These are phyloP conservation scores for Channa maculata DNA, from an alignment of 2,113 vertebrate genomes.

Conservation along the genomic window DNA sequence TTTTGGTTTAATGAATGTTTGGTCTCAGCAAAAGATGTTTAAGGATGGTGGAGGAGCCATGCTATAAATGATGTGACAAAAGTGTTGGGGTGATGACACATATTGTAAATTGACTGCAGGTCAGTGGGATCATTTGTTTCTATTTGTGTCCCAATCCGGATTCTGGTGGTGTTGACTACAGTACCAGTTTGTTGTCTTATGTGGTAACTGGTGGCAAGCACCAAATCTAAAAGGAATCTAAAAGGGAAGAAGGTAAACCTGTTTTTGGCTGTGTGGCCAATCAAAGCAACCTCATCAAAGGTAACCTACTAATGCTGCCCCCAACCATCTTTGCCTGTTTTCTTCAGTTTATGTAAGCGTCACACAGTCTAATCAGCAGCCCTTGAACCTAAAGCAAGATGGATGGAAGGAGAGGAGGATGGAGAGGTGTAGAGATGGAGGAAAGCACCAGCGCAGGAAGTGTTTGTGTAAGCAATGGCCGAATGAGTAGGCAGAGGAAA, in stretches of 20 bases:
- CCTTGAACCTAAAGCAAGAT: constrained; percentile 30
- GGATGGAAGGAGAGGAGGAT: constrained; percentile 40
- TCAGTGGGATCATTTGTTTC: constrained; percentile 32
- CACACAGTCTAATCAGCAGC: constrained; percentile 48
- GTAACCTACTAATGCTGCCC: constrained; percentile 45
- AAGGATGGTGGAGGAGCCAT: constrained; percentile 5
- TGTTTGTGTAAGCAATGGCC: constrained; percentile 51
- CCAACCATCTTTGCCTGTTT: constrained; percentile 54
- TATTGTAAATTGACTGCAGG: constrained; percentile 21
- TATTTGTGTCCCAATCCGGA: constrained; percentile 14
- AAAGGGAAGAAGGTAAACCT: constrained; percentile 54
- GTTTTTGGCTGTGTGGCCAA: constrained; percentile 67
- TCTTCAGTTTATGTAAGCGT: constrained; percentile 62
- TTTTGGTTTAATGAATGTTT: constrained; percentile 50
- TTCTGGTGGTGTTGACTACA: constrained; percentile 35
- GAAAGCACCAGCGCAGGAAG: constrained; percentile 41
- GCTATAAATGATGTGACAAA: constrained; percentile 42
- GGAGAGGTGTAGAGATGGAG: constrained; percentile 35
- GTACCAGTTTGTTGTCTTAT: constrained; percentile 33
- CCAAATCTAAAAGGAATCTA: constrained; percentile 13
- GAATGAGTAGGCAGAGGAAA: constrained; percentile 28
- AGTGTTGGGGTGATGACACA: constrained; percentile 24
- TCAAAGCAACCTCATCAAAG: constrained; percentile 81
- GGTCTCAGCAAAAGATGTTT: constrained; percentile 41
- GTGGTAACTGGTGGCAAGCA: constrained; percentile 27